A percentile compares a stretch with the other conserved stretches of the same genome.
These are phyloP conservation scores for Cyanistes caeruleus DNA, from an alignment of 2,113 vertebrate species.

Conservation along the genomic window DNA sequence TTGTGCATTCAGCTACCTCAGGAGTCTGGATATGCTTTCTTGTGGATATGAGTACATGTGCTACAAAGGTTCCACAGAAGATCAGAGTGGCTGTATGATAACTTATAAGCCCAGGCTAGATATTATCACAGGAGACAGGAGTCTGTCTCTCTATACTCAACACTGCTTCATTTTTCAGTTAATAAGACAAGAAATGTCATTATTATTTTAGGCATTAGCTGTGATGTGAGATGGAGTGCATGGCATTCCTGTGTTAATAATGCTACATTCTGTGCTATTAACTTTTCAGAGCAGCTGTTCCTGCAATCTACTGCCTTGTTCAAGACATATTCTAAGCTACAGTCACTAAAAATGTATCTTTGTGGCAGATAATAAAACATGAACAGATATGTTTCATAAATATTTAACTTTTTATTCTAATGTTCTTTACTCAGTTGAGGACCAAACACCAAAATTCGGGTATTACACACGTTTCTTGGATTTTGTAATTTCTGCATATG, in stretches of 20 bases:
- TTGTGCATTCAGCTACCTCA: conserved; percentile 41
- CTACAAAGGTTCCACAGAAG: conserved; percentile 40
- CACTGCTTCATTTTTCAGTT: conserved; percentile 71
- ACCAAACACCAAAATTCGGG: background rate
- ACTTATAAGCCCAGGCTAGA: conserved; percentile 45
- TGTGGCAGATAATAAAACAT: background rate
- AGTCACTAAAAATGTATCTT: background rate
- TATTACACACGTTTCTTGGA: background rate
- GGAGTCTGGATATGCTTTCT: conserved; percentile 37
- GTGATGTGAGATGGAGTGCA: conserved; percentile 50
- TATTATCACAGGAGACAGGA: conserved; percentile 69
- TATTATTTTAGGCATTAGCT: conserved; percentile 77
- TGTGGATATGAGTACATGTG: conserved; percentile 22
- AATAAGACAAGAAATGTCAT: conserved; percentile 70
- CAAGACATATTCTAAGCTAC: background rate
- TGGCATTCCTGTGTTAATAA: conserved; percentile 67
- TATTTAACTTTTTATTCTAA: background rate
- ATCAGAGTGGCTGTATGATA: conserved; percentile 56
- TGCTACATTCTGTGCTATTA: conserved; percentile 62
- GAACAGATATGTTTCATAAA: background rate
- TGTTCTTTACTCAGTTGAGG: background rate
- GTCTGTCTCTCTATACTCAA: conserved; percentile 55
- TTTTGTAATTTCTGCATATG: background rate
- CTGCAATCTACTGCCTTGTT: conserved; percentile 32
- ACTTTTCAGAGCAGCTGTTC: conserved; percentile 63